Conservation (phyloP, 2,113 vertebrate genomes). For the Marmota flaviventris region DNA sequence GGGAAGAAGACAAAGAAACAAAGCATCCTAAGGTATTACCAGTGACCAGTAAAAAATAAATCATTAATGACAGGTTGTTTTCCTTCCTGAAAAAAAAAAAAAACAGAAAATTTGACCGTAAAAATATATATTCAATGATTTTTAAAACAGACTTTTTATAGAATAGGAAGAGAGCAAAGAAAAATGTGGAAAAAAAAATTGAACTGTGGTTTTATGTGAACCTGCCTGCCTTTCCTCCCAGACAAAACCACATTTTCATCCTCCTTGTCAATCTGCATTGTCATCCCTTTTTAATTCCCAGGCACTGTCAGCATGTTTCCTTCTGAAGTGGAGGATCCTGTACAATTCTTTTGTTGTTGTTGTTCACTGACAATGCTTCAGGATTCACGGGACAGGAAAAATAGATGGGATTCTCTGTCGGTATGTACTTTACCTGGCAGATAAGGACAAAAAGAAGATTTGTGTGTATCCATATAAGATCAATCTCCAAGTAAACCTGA, state of each 20-base stretch:
- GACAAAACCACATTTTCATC: not conserved
- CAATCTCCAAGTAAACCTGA: not conserved
- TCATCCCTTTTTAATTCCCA: not conserved
- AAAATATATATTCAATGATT: not conserved
- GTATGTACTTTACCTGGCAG: not conserved
- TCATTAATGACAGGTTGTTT: not conserved
- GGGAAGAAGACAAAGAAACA: not conserved
- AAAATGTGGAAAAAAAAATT: not conserved
- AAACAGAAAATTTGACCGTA: not conserved
- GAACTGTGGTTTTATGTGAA: slow-evolving; percentile 3
- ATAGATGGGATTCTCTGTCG: not conserved
- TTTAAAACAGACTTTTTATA: slow-evolving; percentile 21
- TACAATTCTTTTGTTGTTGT: not conserved
- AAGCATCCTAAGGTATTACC: not conserved
- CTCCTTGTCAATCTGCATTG: not conserved
- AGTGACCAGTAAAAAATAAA: slow-evolving; percentile 4
- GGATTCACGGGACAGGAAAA: not conserved
- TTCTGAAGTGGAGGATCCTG: not conserved
- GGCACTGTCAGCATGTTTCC: not conserved
- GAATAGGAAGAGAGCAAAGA: not conserved
- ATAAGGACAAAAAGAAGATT: not conserved
- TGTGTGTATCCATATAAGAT: not conserved
- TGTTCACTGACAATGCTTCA: not conserved
- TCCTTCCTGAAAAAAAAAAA: not conserved
- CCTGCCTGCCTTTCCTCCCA: not conserved